Evolutionary conservation across 2,888 invertebrate species (phyloP), one percentile per base, ranked within the genome.

Genomic region (Lissocephala sabroskyi): DNA sequence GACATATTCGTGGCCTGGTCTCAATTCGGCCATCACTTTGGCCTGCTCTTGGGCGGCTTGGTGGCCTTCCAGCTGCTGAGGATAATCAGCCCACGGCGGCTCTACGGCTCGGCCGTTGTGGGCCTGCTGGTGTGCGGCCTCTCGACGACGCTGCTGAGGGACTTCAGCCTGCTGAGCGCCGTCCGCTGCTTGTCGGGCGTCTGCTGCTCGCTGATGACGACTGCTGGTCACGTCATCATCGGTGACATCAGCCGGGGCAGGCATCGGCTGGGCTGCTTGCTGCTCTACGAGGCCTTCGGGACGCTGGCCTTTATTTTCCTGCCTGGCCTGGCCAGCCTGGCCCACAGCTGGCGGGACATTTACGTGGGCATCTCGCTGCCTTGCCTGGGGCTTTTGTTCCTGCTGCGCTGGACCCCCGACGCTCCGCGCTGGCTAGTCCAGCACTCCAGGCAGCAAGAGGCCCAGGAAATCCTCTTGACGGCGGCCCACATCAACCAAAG

Each of bases 1-100:
- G 80, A 80, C 41, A 84, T 86, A 32, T 79, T 85, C 11, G 81
- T 85, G 26, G 84, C 85, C 18, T 84, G 85, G 74, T 84, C 85
- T 0, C 86, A 86, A 60, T 85, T 83, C 51, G 85, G 85, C 80
- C 86, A 86, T 78, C 74, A 86, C 18, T 82, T 86, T 35, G 86
- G 86, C 9, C 79, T 86, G 26, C 71, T 86, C 16, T 54, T 81
- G 2, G 86, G 86, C 2, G 86, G 86, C 23, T 70, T 86, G 10
- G 59, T 81, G 10, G 83, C 81, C 45, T 83, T 83, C 0, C 80
- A 81, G 41, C 61, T 85, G 49, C 81, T 86, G 79, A 57, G 79
- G 4, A 61, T 67, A 56, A 59, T 82, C 14, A 85, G 85, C 65
- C 86, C 86, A 0, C 77, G 81, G 1, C 68, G 68, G 26, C 77